Conservation (phyloP, 2,797 vertebrate genomes). For the Lagorchestes hirsutus region DNA sequence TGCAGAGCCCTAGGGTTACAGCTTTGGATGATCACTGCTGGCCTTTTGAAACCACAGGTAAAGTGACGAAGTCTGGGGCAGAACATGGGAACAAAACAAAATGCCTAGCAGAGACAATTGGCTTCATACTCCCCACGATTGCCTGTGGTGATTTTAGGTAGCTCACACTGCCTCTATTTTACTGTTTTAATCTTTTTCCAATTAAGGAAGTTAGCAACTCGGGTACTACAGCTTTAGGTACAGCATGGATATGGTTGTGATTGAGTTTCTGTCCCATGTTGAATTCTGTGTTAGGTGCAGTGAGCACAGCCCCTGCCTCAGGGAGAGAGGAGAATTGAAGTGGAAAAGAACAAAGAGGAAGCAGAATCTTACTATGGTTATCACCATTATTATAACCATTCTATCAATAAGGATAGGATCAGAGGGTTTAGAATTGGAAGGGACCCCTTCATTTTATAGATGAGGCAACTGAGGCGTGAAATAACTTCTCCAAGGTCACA, state of each 20-base stretch:
- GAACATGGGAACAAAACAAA: background rate
- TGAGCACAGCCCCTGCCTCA: rapidly evolving
- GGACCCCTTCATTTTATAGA: background rate
- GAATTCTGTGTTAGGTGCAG: no score
- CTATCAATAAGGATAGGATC: background rate
- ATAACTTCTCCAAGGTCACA: background rate
- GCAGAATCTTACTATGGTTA: background rate
- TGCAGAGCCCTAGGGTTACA: background rate
- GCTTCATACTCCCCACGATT: background rate
- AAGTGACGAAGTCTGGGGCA: background rate
- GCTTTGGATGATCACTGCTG: background rate
- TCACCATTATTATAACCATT: background rate
- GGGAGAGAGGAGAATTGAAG: background rate
- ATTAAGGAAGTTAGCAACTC: background rate
- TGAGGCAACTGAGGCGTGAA: background rate
- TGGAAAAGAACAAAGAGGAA: background rate
- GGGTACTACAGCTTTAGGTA: background rate
- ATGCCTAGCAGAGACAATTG: background rate
- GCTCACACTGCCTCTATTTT: background rate
- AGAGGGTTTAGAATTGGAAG: background rate
- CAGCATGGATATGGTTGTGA: background rate
- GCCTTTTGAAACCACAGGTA: background rate
- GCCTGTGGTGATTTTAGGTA: no score
- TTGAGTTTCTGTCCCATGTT: background rate
- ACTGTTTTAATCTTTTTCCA: background rate